Percentiles rank a stretch among this genome's conserved stretches.
phyloP scores from a whole-genome alignment of 2,888 invertebrate species.

The Folsomia candida region DNA sequence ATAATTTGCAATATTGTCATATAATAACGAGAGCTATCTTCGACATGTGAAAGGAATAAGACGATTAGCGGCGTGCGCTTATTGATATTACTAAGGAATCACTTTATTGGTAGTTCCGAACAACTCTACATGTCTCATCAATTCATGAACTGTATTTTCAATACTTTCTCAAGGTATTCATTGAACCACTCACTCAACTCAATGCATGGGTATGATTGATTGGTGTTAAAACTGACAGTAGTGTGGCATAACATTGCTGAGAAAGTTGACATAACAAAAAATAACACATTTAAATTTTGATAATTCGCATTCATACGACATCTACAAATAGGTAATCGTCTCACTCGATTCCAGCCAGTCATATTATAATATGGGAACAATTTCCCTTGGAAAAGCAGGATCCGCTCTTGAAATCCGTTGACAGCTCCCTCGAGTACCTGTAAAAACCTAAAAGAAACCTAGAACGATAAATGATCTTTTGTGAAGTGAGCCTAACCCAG shows the following conservation, averaged over 20 bases:
- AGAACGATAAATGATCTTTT: slow-evolving; percentile 13
- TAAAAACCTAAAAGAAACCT: slow-evolving; percentile 48
- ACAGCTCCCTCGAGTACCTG: slow-evolving; percentile 37
- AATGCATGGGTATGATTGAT: background rate
- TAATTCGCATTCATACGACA: background rate
- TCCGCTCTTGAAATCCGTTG: background rate
- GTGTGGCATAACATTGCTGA: slow-evolving; percentile 13
- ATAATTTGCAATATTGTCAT: too few relatives aligned
- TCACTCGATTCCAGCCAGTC: slow-evolving; percentile 6
- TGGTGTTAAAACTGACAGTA: slow-evolving; percentile 8
- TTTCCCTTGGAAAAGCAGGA: background rate
- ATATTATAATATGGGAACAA: slow-evolving; percentile 5
- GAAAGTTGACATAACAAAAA: slow-evolving; percentile 15
- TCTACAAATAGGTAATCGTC: slow-evolving; percentile 4
- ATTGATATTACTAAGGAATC: background rate
- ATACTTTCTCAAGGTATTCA: background rate
- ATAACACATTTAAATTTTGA: background rate
- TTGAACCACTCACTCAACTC: background rate
- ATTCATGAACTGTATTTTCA: background rate
- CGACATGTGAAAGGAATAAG: too few relatives aligned
- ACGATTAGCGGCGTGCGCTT: too few relatives aligned
- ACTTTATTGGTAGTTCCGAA: background rate
- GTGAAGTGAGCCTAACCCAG: background rate
- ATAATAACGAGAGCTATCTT: too few relatives aligned
- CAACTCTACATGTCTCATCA: background rate